These are phyloP conservation scores for Dasysyrphus tricinctus DNA, from an alignment of 2,888 invertebrate genomes.

Conservation along the genomic window DNA sequence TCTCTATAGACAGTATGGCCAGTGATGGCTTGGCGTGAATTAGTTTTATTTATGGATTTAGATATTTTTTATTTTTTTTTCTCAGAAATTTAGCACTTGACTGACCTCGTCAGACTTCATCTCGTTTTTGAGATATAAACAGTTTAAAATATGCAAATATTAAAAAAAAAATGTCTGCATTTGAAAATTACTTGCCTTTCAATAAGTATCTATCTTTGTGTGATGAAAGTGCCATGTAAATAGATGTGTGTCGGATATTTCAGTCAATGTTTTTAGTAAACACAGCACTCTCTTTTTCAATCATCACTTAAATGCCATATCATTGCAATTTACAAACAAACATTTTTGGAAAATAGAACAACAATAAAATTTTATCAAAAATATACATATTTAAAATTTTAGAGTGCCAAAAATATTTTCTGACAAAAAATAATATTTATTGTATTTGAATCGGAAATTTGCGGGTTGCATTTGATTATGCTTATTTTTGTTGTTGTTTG, in stretches of 20 bases:
- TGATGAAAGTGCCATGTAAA: conserved; percentile 14
- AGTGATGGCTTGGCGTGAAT: conserved; percentile 26
- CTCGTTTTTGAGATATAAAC: conserved; percentile 1
- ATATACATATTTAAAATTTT: not conserved
- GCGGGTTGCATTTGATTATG: not conserved
- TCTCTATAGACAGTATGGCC: conserved; percentile 28
- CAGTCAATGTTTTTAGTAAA: conserved; percentile 40
- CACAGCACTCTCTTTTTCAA: conserved; percentile 40
- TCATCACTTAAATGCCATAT: conserved; percentile 39
- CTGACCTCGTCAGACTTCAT: conserved; percentile 41
- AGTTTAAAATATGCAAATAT: conserved; percentile 38
- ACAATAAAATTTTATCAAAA: conserved; percentile 13
- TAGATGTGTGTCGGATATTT: conserved; percentile 33
- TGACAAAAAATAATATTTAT: conserved; percentile 4
- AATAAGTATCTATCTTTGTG: conserved; percentile 19
- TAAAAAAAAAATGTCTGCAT: not conserved
- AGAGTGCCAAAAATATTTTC: conserved; percentile 20
- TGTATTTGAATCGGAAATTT: not conserved
- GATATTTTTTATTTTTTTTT: conserved; percentile 3
- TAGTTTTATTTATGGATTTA: conserved; percentile 60
- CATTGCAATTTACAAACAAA: conserved; percentile 6
- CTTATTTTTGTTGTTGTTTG: not conserved
- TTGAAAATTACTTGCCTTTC: conserved; percentile 27
- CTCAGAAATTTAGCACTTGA: conserved; percentile 22
- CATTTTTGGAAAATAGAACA: conserved; percentile 5